Percentiles rank a stretch among this genome's conserved stretches.
phyloP scores from a whole-genome alignment of 2,113 vertebrate genomes.

The Chaetops frenatus region DNA sequence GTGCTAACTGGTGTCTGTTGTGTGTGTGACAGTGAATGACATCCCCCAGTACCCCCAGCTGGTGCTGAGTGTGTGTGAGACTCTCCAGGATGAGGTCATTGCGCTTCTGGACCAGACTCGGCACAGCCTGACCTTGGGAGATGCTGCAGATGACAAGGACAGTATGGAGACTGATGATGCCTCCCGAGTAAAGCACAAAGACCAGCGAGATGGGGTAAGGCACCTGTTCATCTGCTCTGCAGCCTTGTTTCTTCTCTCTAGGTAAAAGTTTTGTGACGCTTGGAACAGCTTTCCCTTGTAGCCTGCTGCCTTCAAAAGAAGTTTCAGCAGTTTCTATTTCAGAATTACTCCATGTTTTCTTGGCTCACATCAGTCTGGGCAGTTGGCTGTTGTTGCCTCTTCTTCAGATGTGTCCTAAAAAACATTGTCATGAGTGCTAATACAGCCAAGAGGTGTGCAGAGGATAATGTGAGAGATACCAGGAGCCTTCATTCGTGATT shows the following conservation, averaged over 20 bases:
- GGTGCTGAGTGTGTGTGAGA: slow-evolving; percentile 87
- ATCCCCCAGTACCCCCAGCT: slow-evolving; percentile 94
- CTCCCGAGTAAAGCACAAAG: slow-evolving; percentile 80
- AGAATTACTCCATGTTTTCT: neutral
- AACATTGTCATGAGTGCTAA: neutral
- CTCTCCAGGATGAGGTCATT: slow-evolving; percentile 88
- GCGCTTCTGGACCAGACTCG: slow-evolving; percentile 85
- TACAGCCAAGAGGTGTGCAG: neutral
- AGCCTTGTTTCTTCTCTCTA: neutral
- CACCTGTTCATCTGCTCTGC: neutral
- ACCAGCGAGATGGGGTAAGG: slow-evolving; percentile 91
- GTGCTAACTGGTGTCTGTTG: neutral
- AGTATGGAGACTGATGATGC: slow-evolving; percentile 92
- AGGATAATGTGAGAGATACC: neutral
- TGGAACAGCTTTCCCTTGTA: neutral
- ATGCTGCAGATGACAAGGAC: slow-evolving; percentile 82
- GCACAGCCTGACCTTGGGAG: slow-evolving; percentile 71
- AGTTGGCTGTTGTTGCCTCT: neutral
- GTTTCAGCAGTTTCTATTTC: neutral
- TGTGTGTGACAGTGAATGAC: slow-evolving; percentile 76
- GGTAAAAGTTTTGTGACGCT: neutral
- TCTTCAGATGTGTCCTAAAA: neutral
- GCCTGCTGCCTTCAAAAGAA: neutral
- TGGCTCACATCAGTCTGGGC: neutral
- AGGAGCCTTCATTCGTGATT: neutral